phyloP scores from a whole-genome alignment of 1,140 invertebrate genomes.

The Zaprionus kolodkinae region DNA sequence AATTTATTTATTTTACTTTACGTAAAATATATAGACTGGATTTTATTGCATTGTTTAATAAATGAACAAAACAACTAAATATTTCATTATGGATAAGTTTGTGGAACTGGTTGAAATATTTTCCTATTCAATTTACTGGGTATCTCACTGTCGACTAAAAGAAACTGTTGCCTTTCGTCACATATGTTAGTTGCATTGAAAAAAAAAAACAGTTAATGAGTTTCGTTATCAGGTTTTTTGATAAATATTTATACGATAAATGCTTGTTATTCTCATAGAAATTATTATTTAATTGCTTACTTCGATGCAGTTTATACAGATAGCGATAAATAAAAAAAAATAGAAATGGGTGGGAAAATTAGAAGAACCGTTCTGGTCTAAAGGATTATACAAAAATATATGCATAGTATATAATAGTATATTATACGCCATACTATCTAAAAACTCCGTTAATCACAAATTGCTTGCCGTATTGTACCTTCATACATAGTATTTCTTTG shows the following conservation, averaged over 20 bases:
- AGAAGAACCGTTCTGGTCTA: no score
- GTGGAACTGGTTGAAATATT: no score
- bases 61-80: no score
- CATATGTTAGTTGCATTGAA: not conserved
- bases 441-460: not conserved
- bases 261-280: not conserved
- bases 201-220: not conserved
- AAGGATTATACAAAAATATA: no score
- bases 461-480: not conserved
- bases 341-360: not conserved
- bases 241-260: not conserved
- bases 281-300: not conserved
- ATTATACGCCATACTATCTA: not conserved
- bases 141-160: not conserved
- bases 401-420: no score
- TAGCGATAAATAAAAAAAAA: no score
- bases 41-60: no score
- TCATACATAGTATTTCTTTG: not conserved
- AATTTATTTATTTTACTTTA: no score
- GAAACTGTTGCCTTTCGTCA: not conserved
- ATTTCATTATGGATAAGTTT: no score
- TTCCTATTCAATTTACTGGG: not conserved
- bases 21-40: no score
- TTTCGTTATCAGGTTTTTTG: not conserved
- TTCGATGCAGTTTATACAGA: not conserved